These are phyloP conservation scores for Orcinus orca DNA, from an alignment of 2,113 vertebrate species.

Conservation along the genomic window DNA sequence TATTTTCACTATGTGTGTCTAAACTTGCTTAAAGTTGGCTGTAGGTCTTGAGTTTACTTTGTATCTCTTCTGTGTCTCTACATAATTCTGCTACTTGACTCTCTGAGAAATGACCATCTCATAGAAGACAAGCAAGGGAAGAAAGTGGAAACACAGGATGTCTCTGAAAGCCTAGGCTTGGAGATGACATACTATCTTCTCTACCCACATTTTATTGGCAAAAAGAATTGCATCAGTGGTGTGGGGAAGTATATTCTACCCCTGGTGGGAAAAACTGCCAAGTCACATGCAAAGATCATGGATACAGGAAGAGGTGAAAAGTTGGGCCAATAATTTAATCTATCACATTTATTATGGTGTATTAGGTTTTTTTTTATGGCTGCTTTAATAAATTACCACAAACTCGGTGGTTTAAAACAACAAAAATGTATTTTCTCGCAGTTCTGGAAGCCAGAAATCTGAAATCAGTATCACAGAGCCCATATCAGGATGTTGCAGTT, in stretches of 20 bases:
- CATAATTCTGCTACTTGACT: background rate
- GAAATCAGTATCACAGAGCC: background rate
- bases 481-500: background rate
- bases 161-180: background rate
- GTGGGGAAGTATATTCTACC: background rate
- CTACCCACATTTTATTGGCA: background rate
- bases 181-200: background rate
- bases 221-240: background rate
- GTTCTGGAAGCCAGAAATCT: background rate
- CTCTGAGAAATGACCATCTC: background rate
- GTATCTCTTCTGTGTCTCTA: background rate
- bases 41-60: background rate
- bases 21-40: background rate
- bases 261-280: background rate
- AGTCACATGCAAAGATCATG: background rate
- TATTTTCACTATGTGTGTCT: background rate
- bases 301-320: background rate
- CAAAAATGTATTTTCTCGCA: background rate
- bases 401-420: background rate
- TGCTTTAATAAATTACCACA: background rate
- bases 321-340: background rate
- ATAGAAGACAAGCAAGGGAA: background rate
- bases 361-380: background rate
- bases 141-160: background rate
- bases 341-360: background rate